Evolutionary conservation across 2,797 vertebrate genomes (phyloP).

Genomic region (Chelonia mydas): DNA sequence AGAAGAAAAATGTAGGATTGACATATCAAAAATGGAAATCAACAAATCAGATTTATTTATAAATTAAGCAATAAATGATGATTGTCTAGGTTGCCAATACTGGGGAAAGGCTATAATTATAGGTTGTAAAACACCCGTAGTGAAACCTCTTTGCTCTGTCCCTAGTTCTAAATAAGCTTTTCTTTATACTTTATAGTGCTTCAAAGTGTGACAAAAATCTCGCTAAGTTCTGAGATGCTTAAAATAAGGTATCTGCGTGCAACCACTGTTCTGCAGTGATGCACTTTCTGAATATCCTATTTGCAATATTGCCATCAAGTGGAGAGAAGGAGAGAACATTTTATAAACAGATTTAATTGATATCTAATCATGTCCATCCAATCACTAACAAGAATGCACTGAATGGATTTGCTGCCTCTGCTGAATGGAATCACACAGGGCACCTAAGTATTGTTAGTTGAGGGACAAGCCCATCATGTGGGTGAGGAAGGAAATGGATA

Average conservation of each 20-base stretch:
- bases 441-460: background rate
- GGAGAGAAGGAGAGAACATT: background rate
- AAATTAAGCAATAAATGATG: background rate
- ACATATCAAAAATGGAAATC: background rate
- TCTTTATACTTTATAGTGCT: background rate
- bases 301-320: conserved; percentile 37
- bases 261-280: rapidly evolving
- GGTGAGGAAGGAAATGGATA: background rate
- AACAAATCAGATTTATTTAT: background rate
- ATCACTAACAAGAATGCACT: rapidly evolving
- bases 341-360: background rate
- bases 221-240: rapidly evolving
- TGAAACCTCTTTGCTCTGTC: background rate
- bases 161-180: background rate
- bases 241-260: rapidly evolving
- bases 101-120: background rate
- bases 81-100: background rate
- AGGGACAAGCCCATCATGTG: background rate
- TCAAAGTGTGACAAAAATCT: background rate
- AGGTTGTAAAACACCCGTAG: background rate
- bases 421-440: background rate
- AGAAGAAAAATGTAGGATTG: background rate
- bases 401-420: background rate
- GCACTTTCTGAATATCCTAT: background rate
- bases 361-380: rapidly evolving